phyloP scores from a whole-genome alignment of 2,113 vertebrate species.

The Bostrychus sinensis region DNA sequence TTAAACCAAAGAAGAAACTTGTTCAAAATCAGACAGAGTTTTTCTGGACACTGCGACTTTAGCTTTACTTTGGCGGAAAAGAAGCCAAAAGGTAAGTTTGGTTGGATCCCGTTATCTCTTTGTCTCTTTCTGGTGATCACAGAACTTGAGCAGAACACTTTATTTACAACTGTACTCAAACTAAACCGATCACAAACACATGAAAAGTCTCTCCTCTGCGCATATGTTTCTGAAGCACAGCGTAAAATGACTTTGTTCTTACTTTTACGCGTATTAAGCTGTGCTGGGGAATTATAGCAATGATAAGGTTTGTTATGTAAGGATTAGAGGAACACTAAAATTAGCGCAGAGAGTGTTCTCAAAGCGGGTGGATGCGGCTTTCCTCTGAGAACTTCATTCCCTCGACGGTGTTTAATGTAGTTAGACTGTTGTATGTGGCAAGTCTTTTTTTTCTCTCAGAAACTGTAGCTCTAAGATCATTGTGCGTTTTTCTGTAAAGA shows the following conservation, averaged over 20 bases:
- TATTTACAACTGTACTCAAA: too few relatives aligned
- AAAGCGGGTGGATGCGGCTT: neutral
- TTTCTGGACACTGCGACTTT: neutral
- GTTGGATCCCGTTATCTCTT: slow-evolving; percentile 30
- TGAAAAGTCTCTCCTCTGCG: neutral
- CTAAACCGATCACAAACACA: neutral
- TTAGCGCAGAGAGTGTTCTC: neutral
- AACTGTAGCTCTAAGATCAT: too few relatives aligned
- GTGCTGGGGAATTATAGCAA: neutral
- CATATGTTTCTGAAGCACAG: neutral
- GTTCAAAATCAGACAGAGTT: too few relatives aligned
- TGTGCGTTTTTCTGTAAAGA: too few relatives aligned
- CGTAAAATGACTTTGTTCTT: neutral
- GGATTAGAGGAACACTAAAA: neutral
- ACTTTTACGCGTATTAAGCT: neutral
- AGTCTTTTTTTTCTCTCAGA: too few relatives aligned
- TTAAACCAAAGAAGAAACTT: neutral
- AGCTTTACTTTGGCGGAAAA: neutral
- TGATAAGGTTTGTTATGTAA: neutral
- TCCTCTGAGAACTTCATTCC: too few relatives aligned
- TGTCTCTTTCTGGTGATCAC: slow-evolving; percentile 9
- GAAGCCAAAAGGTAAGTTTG: slow-evolving; percentile 38
- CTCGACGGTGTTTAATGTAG: too few relatives aligned
- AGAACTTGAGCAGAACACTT: neutral
- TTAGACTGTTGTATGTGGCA: too few relatives aligned